Conservation (phyloP, 1,140 invertebrate genomes). For the Druon quercuslanigerum region DNA sequence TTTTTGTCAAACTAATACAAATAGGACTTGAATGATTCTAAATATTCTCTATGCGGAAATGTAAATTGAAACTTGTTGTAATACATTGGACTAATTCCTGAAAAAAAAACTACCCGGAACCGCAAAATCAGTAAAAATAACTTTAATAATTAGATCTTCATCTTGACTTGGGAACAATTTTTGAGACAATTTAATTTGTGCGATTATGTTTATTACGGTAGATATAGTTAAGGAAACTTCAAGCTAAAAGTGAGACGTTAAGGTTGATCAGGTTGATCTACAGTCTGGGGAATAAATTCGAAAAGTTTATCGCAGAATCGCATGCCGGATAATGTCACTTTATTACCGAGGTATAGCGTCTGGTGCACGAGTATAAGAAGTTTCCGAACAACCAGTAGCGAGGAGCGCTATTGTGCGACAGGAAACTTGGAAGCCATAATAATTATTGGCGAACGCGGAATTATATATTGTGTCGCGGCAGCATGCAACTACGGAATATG, state of each 20-base stretch:
- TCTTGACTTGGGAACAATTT: not conserved
- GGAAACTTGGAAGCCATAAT: slow-evolving; percentile 71
- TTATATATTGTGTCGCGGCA: slow-evolving; percentile 71
- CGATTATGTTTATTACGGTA: not conserved
- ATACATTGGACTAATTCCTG: no score
- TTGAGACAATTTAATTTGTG: not conserved
- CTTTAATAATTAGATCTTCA: not conserved
- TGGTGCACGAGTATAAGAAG: slow-evolving; percentile 57
- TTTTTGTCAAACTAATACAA: no score
- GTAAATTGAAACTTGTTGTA: no score
- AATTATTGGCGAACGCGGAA: slow-evolving; percentile 74
- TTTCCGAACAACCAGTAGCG: slow-evolving; percentile 57
- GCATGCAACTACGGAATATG: slow-evolving; percentile 66
- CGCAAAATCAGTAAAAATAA: no score
- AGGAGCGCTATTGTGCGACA: slow-evolving; percentile 60
- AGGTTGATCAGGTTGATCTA: slow-evolving; percentile 23
- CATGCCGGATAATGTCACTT: slow-evolving; percentile 72
- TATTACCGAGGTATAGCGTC: slow-evolving; percentile 63
- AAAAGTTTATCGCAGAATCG: slow-evolving; percentile 73
- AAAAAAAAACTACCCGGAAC: no score
- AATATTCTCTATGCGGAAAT: no score
- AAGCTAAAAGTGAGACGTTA: not conserved
- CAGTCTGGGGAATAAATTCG: slow-evolving; percentile 63
- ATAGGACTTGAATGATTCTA: no score
- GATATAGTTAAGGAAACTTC: slow-evolving; percentile 7